Evolutionary conservation across 92 coral and sea anemone species (phyloP), one percentile per base, ranked within the genome.

Genomic region (Porites cylindrica): DNA sequence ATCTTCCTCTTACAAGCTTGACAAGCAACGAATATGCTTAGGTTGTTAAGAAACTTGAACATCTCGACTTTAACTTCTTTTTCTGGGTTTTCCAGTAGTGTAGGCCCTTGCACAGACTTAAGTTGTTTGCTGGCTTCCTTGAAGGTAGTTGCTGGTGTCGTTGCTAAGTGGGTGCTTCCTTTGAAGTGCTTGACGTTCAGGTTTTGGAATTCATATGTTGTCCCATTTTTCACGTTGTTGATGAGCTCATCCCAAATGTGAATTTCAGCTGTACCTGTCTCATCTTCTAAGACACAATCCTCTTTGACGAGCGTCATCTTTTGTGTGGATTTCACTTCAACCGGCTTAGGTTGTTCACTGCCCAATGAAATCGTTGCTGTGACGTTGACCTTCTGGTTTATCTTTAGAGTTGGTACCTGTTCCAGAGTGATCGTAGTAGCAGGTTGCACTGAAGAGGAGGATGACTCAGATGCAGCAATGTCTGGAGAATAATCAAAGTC

Each of bases 201-300:
- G 58, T 53, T 53, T 53, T 53, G 58, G 58, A 53, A 53, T 53
- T 53, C 4, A 53, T 53, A 90, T 29, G 90, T 86, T 66, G 73
- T 67, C 61, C 88, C 88, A 82, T 63, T 90, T 74, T 74, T 85
- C 43, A 90, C 72, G 79, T 90, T 72, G 76, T 85, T 56, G 80
- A 87, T 63, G 76, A 83, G 72, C 77, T 71, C 70, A 82, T 82
- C 95, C 95, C 95, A 90, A 76, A 93, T 93, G 89, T 93, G 93
- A 69, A 93, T 53, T 72, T 56, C 76, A 23, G 93, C 91, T 50
- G 96, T 77, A 50, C 91, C 93, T 68, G 93, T 90, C 65, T 76
- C 66, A 68, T 90, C 91, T 82, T 93, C 91, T 32, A 90, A 51
- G 51, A 93, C 85, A 77, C 93, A 83, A 82, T 90, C 93, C 75